These are phyloP conservation scores for Sesamia nonagrioides DNA, from an alignment of 1,140 invertebrate genomes.

Conservation along the genomic window DNA sequence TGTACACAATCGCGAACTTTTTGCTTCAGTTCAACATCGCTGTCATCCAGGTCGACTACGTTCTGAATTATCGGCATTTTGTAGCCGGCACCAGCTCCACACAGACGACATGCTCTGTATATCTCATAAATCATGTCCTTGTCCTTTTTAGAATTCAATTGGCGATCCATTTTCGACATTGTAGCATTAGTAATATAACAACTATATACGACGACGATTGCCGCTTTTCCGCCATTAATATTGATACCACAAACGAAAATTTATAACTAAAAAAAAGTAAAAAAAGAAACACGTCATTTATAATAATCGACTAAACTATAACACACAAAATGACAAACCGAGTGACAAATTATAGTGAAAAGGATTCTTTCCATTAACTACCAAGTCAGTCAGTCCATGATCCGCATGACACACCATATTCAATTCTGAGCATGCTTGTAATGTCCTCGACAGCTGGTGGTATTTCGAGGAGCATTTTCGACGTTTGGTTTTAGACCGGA, in stretches of 20 bases:
- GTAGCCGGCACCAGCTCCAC: conserved; percentile 83
- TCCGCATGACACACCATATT: no score
- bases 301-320: background rate
- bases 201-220: conserved; percentile 42
- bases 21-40: conserved; percentile 75
- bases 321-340: no score
- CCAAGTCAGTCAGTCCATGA: no score
- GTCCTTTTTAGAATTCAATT: conserved; percentile 70
- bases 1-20: conserved; percentile 85
- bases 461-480: no score
- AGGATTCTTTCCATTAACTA: no score
- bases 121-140: conserved; percentile 81
- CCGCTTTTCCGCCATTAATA: conserved; percentile 44
- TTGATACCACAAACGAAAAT: conserved; percentile 17
- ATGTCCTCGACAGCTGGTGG: no score
- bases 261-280: background rate
- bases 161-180: conserved; percentile 72
- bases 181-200: conserved; percentile 46
- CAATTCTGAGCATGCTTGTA: no score
- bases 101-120: conserved; percentile 83
- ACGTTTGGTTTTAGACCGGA: no score
- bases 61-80: conserved; percentile 86
- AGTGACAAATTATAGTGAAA: no score
- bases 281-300: background rate
- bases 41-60: conserved; percentile 67